Evolutionary conservation across 2,113 vertebrate species (phyloP), one percentile per base, ranked within the genome.

Genomic region (Alethe diademata): DNA sequence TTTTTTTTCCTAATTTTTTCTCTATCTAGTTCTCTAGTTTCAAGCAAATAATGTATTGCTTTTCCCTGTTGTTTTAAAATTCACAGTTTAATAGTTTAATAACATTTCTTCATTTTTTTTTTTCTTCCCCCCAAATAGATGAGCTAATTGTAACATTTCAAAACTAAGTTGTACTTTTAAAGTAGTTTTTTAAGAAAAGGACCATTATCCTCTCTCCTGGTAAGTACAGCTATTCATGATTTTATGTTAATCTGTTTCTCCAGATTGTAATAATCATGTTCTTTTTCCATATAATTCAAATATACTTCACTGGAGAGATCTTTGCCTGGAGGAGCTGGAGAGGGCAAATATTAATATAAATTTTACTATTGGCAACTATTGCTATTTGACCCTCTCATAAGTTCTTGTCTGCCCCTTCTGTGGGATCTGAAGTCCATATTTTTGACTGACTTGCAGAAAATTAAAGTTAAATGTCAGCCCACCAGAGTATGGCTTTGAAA

Each of bases 181-280:
- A 26, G 67, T 50, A 0, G 10, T 51, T 65, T 82, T 75, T 73
- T 19, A 66, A 86, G 36, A n/a, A 57, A 91, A 71, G 14, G 6
- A 33, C 53, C 20, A 4, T 79, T 79, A 43, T 28, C 8, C 36
- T 14, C 18, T 53, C 45, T 73, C 38, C 69, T 78, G 50, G n/a
- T 62, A 67, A 85, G 65, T 75, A 79, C 25, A 85, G 60, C 60
- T 24, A 65, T 35, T 71, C 26, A 31, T 64, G 40, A 20, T 78
- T 79, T 83, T 83, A 64, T 74, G 58, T 74, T 80, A 87, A 89
- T 89, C 47, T 76, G 5, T 74, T 93, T 95, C 74, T 91, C 48
- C 45, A 69, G 64, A 62, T 51, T 69, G 35, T 48, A 75, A 72
- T 42, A 86, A 76, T 85, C 58, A 36, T 83, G 33, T 86, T 90